Percentiles rank a stretch among this genome's conserved stretches.
phyloP scores from a whole-genome alignment of 2,888 invertebrate genomes.

The Zaprionus bogoriensis region DNA sequence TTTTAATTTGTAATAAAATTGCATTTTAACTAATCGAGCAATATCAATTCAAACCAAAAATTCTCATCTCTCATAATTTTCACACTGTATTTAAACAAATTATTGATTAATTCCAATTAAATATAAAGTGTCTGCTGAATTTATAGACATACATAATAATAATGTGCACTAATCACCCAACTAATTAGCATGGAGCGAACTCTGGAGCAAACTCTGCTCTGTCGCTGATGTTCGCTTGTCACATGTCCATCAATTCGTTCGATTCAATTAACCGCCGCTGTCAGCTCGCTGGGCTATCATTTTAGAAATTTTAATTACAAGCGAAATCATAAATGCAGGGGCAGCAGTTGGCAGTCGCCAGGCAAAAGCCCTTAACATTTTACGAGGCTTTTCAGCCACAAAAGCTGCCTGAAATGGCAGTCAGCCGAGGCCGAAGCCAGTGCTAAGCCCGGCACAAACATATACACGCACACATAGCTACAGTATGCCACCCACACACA shows the following conservation, averaged over 20 bases:
- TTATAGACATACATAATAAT: too few species aligned
- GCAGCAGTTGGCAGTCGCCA: neutral
- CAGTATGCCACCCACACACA: slow-evolving; percentile 12
- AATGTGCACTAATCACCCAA: too few species aligned
- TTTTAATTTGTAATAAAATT: too few species aligned
- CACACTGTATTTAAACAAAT: too few species aligned
- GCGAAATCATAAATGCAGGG: slow-evolving; percentile 26
- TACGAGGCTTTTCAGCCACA: slow-evolving; percentile 20
- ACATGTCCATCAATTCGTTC: neutral
- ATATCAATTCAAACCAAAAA: too few species aligned
- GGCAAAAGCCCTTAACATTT: slow-evolving; percentile 37
- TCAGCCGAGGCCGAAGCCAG: slow-evolving; percentile 26
- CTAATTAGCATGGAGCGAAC: too few species aligned
- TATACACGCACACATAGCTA: neutral
- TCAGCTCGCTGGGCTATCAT: slow-evolving; percentile 9
- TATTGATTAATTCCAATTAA: too few species aligned
- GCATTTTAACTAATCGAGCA: too few species aligned
- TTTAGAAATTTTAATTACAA: slow-evolving; percentile 41
- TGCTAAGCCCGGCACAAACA: slow-evolving; percentile 12
- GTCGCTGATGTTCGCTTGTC: neutral
- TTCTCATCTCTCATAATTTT: too few species aligned
- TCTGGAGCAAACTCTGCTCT: too few species aligned
- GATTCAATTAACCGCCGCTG: slow-evolving; percentile 1
- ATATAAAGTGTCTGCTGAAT: too few species aligned
- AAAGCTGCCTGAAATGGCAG: slow-evolving; percentile 37